Evolutionary conservation across 2,113 vertebrate genomes (phyloP), one percentile per base, ranked within the genome.

Genomic region (Silurus glanis): DNA sequence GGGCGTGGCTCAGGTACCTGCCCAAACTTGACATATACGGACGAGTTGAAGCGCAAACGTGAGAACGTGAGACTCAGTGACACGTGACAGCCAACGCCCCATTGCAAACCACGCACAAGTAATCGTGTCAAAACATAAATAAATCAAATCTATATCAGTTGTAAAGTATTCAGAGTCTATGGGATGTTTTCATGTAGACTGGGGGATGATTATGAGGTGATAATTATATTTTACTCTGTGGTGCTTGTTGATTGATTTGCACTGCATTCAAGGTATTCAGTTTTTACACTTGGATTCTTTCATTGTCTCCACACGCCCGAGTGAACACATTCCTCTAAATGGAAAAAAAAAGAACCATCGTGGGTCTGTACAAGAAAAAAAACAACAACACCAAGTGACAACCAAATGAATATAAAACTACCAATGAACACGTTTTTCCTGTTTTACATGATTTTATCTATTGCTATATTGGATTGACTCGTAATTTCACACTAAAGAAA

Each of bases 1-100:
- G 92, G 94, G 93, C 93, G 94, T 94, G 92, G 90, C 4, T 66
- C 49, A 28, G 28, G 69, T 92, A 94, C 92, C 93, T 95, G 94
- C 90, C 86, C 84, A 21, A 87, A 95, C 94, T 86, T 93, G 93
- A 93, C 87, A 71, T 23, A 14, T 28, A 28, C 14, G 69, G n/a
- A 12, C 85, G 67, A n/a, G 28, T n/a, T 13, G 25, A 59, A 78
- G 23, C 81, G 49, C 75, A 79, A 49, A 78, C 25, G 45, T 21
- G 53, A 25, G 9, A n/a, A 53, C 6, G 45, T 53, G 28, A 74
- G 12, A 49, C 19, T 8, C 21, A 14, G 10, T 51, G 49, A 56
- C 8, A 56, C 55, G 55, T 56, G 55, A 56, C 55, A 56, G 2
- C 45, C 19, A 51, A 28, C n/a, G 4, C 58, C 67, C 9, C 2